phyloP scores from a whole-genome alignment of 2,888 invertebrate genomes.

The Auanema freiburgensis region DNA sequence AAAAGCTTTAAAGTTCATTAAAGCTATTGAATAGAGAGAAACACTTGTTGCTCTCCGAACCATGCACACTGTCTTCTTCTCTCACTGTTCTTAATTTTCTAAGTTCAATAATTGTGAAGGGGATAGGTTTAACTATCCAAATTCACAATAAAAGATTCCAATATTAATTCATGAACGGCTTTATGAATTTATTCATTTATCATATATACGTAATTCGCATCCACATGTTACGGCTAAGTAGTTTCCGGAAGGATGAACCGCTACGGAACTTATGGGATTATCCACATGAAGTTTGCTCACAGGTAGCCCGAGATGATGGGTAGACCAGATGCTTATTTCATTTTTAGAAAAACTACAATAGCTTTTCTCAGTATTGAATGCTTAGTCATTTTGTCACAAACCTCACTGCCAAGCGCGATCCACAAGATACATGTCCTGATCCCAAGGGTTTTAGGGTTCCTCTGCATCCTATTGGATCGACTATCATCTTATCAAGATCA shows the following conservation, averaged over 20 bases:
- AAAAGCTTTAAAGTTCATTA: no score
- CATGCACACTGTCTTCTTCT: no score
- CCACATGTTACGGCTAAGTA: constrained; percentile 10
- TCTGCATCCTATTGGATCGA: constrained; percentile 11
- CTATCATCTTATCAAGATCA: constrained; percentile 23
- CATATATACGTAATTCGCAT: constrained; percentile 11
- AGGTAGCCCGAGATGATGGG: constrained; percentile 13
- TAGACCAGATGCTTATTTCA: constrained; percentile 12
- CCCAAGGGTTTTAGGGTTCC: background rate
- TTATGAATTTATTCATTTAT: background rate
- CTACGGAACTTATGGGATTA: background rate
- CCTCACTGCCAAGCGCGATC: background rate
- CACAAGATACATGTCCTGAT: background rate
- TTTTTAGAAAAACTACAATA: constrained; percentile 8
- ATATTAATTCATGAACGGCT: no score
- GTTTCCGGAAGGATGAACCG: constrained; percentile 16
- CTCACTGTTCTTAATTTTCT: no score
- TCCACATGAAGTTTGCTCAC: constrained; percentile 5
- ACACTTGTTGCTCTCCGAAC: no score
- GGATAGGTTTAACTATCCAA: no score
- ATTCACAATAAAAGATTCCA: no score
- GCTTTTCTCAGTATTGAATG: constrained; percentile 1
- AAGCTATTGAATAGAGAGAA: no score
- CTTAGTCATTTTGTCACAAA: background rate
- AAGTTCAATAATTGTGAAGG: no score